Evolutionary conservation across 53 echinoderm and acorn worm genomes (phyloP).

Genomic region (Echinometra lucunter): DNA sequence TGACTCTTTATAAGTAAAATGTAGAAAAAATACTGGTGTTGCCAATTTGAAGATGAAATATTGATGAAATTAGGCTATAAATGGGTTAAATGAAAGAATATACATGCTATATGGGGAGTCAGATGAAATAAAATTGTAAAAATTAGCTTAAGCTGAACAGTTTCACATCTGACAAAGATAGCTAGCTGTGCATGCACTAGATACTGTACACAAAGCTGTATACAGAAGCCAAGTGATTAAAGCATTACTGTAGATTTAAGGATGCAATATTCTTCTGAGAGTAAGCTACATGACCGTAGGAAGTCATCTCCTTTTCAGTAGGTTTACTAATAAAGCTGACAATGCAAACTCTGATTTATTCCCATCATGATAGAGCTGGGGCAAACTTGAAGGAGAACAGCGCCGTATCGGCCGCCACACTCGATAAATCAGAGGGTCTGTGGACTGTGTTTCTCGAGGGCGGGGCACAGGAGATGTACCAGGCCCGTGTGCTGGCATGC

Average conservation of each 20-base stretch:
- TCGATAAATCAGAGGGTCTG: slow-evolving; percentile 59
- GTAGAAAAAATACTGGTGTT: no score
- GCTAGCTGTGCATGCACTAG: neutral
- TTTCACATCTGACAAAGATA: neutral
- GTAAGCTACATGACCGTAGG: neutral
- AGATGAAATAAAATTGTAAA: no score
- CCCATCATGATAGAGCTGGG: slow-evolving; percentile 18
- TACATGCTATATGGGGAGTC: no score
- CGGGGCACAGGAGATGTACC: slow-evolving; percentile 34
- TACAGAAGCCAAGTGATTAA: neutral
- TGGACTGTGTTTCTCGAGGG: slow-evolving; percentile 64
- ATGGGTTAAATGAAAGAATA: no score
- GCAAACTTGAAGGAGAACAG: slow-evolving; percentile 69
- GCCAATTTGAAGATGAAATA: no score
- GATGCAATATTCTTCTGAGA: neutral
- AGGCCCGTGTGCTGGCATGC: slow-evolving; percentile 64
- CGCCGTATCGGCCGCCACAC: slow-evolving; percentile 59
- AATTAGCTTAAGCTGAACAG: neutral
- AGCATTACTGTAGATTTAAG: slow-evolving; percentile 10
- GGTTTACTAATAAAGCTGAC: neutral
- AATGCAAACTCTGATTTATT: neutral
- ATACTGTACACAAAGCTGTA: neutral
- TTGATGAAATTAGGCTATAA: no score
- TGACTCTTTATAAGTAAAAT: no score
- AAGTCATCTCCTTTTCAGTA: neutral